These are phyloP conservation scores for Amazona guildingii DNA, from an alignment of 2,113 vertebrate genomes.

Conservation along the genomic window DNA sequence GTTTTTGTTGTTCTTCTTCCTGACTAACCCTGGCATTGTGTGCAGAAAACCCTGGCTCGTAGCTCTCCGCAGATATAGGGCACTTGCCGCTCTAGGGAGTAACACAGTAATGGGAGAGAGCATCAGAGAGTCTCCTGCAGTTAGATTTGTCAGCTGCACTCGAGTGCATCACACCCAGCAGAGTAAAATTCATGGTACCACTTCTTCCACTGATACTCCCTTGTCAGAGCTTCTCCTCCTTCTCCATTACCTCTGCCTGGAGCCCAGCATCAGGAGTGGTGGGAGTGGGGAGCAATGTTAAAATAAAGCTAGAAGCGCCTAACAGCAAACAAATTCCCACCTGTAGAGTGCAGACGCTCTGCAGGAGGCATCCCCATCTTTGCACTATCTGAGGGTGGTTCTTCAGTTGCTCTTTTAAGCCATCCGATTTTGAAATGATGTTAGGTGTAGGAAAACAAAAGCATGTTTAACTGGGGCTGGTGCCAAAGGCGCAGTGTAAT, in stretches of 20 bases:
- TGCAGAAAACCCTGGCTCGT: background rate
- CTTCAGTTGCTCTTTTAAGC: background rate
- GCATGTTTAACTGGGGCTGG: background rate
- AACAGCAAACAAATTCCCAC: background rate
- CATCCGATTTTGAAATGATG: background rate
- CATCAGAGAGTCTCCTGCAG: background rate
- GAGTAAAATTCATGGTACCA: background rate
- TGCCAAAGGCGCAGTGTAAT: background rate
- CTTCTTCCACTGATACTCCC: background rate
- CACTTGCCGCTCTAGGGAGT: slow-evolving; percentile 41
- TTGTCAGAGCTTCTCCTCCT: background rate
- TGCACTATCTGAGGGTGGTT: background rate
- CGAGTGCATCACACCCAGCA: slow-evolving; percentile 14
- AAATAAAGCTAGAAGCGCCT: background rate
- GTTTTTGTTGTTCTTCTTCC: background rate
- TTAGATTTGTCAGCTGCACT: slow-evolving; percentile 8
- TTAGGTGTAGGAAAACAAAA: background rate
- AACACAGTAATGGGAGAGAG: background rate
- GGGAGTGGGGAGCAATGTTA: background rate
- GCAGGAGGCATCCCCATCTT: background rate
- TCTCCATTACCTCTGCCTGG: background rate
- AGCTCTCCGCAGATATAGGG: slow-evolving; percentile 35
- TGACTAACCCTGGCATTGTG: slow-evolving; percentile 20
- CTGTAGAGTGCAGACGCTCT: background rate
- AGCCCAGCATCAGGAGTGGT: rapidly evolving